These are phyloP conservation scores for Ammodytes marinus DNA, from an alignment of 2,113 vertebrate genomes.

Conservation along the genomic window DNA sequence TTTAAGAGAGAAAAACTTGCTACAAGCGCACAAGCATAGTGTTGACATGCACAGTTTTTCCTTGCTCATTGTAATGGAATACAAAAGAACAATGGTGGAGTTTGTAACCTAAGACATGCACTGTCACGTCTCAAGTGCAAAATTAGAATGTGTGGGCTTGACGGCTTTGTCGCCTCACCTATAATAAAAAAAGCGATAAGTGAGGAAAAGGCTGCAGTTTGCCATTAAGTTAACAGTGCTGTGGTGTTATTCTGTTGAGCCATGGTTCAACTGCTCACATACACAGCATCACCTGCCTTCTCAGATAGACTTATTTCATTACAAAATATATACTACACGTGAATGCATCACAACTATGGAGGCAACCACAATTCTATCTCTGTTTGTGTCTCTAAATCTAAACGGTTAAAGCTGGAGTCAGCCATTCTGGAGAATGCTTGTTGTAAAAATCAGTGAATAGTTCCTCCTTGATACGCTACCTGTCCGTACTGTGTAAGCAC, in stretches of 20 bases:
- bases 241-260: background rate
- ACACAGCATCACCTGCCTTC: background rate
- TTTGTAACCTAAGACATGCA: slow-evolving; percentile 48
- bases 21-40: slow-evolving; percentile 61
- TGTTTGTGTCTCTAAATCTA: background rate
- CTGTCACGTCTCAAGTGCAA: slow-evolving; percentile 43
- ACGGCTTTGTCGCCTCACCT: slow-evolving; percentile 35
- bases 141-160: slow-evolving; percentile 50
- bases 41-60: slow-evolving; percentile 64
- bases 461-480: no score
- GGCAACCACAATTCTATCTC: background rate
- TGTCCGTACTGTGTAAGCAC: no score
- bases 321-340: background rate
- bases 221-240: slow-evolving; percentile 7
- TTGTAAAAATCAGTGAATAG: no score
- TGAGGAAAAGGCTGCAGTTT: slow-evolving; percentile 9
- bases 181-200: slow-evolving; percentile 21
- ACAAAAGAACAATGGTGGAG: slow-evolving; percentile 53
- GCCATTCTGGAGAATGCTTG: no score
- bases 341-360: background rate
- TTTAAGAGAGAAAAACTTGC: slow-evolving; percentile 64
- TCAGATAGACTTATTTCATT: background rate
- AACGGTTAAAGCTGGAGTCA: no score
- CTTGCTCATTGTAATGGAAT: slow-evolving; percentile 59
- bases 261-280: background rate